Percentiles rank a stretch among this genome's conserved stretches.
These are phyloP conservation scores for Rhyacophila evoluta DNA, from an alignment of 2,888 invertebrate genomes.

Conservation along the genomic window DNA sequence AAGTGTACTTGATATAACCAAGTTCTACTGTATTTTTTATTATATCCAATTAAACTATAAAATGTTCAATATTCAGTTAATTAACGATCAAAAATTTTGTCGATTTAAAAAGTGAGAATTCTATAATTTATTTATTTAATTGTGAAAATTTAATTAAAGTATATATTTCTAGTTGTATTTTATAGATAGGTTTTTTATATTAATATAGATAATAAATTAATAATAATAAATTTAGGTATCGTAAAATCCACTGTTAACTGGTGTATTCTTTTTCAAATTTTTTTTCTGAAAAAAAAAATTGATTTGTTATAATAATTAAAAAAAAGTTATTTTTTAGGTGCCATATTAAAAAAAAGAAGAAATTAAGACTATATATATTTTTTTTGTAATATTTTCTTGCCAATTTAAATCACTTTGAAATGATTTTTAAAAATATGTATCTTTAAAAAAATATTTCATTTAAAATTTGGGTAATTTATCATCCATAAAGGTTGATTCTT, in stretches of 20 bases:
- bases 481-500: no score
- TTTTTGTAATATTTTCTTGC: background rate
- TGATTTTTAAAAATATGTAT: no score
- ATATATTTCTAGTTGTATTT: background rate
- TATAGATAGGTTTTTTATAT: background rate
- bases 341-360: slow-evolving; percentile 8
- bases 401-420: no score
- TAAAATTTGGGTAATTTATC: no score
- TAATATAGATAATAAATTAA: background rate
- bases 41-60: no score
- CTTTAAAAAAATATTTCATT: no score
- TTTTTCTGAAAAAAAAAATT: background rate
- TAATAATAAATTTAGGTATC: background rate
- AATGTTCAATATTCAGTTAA: no score
- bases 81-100: background rate
- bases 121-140: slow-evolving; percentile 25
- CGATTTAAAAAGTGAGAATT: slow-evolving; percentile 1
- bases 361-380: background rate
- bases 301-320: no score
- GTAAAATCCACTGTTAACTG: background rate
- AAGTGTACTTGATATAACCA: no score
- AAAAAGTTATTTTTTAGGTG: slow-evolving; percentile 5
- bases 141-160: slow-evolving; percentile 21
- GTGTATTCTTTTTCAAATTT: background rate
- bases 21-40: no score